Evolutionary conservation across 1,140 invertebrate species (phyloP).

Genomic region (Pteromalus puparum): DNA sequence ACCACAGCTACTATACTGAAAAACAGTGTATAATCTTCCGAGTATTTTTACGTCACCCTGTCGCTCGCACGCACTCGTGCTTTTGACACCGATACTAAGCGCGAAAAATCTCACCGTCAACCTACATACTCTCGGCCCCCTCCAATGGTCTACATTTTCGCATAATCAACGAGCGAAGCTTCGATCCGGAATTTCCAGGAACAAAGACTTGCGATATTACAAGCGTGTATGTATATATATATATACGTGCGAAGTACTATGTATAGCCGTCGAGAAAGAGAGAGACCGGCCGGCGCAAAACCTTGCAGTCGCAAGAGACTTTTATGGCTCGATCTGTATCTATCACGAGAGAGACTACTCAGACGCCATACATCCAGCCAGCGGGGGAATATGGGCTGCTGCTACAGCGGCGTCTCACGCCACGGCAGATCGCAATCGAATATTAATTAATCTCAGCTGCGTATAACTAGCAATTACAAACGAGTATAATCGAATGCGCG

Average conservation of each 20-base stretch:
- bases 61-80: background rate
- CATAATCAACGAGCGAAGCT: background rate
- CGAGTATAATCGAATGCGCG: slow-evolving; percentile 22
- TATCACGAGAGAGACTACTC: slow-evolving; percentile 13
- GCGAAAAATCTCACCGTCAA: background rate
- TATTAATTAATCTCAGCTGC: slow-evolving; percentile 41
- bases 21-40: slow-evolving; percentile 41
- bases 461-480: slow-evolving; percentile 26
- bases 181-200: background rate
- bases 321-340: slow-evolving; percentile 40
- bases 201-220: background rate
- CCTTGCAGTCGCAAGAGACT: slow-evolving; percentile 6
- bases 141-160: background rate
- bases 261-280: background rate
- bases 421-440: slow-evolving; percentile 25
- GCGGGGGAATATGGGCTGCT: background rate
- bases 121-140: background rate
- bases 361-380: background rate
- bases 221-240: background rate
- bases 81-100: background rate
- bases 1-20: background rate
- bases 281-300: background rate
- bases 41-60: slow-evolving; percentile 41
- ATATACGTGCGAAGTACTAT: no score
- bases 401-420: background rate